Evolutionary conservation across 37 sponge, comb jelly and placozoan genomes (phyloP).

Genomic region (Beroe forskalii): DNA sequence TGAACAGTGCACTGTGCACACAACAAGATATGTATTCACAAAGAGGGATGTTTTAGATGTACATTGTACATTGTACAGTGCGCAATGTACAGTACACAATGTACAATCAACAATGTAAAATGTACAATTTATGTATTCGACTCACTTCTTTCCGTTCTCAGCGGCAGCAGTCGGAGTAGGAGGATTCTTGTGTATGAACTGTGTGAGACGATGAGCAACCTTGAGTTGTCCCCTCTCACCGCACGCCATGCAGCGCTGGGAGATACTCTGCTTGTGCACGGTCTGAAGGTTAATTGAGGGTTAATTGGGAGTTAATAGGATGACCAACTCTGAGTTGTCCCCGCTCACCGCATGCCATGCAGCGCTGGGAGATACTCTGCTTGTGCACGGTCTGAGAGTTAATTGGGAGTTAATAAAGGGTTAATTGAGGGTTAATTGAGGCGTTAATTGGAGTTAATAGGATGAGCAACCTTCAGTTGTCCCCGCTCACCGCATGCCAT

Average conservation of each 20-base stretch:
- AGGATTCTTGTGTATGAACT: conserved; percentile 92
- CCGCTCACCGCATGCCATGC: conserved; percentile 90
- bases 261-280: conserved; percentile 76
- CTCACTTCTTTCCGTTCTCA: conserved; percentile 70
- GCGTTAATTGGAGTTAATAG: too few species aligned
- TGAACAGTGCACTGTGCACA: too few species aligned
- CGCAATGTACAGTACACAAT: too few species aligned
- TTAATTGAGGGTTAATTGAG: not conserved
- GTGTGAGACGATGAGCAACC: conserved; percentile 79
- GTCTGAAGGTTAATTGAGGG: conserved; percentile 61
- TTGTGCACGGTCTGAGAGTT: conserved; percentile 23
- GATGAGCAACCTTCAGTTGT: conserved; percentile 76
- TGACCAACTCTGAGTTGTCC: conserved; percentile 76
- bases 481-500: conserved; percentile 88
- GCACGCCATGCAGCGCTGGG: conserved; percentile 86
- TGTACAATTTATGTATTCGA: too few species aligned
- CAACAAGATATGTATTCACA: too few species aligned
- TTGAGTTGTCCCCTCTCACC: conserved; percentile 80
- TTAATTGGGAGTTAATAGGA: too few species aligned
- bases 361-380: conserved; percentile 67
- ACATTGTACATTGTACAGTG: too few species aligned
- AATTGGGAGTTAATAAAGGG: too few species aligned
- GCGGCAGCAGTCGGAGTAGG: conserved; percentile 68
- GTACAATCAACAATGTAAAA: too few species aligned
- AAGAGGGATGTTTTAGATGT: too few species aligned